These are phyloP conservation scores for Zygaena filipendulae DNA, from an alignment of 2,888 invertebrate genomes.

Conservation along the genomic window DNA sequence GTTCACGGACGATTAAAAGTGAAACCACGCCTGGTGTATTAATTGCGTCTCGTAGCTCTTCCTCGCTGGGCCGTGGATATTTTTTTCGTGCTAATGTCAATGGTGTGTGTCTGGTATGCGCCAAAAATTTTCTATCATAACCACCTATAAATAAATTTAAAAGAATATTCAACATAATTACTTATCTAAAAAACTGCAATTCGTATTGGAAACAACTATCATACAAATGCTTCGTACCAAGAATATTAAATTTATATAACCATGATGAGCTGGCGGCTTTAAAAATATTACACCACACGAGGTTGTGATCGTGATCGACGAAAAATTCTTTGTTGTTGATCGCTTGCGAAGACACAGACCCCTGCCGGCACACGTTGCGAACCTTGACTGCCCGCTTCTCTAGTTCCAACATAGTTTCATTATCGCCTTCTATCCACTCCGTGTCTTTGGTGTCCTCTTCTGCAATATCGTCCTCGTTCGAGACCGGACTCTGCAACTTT, in stretches of 20 bases:
- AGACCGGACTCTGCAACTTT: constrained; percentile 48
- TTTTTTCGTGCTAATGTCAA: constrained; percentile 74
- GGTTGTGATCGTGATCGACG: constrained; percentile 72
- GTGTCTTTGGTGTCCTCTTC: constrained; percentile 23
- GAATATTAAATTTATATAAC: constrained; percentile 82
- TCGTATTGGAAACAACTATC: constrained; percentile 15
- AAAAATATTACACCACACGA: constrained; percentile 81
- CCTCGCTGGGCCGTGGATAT: constrained; percentile 74
- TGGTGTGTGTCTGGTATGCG: constrained; percentile 70
- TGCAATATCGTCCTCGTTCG: constrained; percentile 40
- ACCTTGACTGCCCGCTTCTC: constrained; percentile 51
- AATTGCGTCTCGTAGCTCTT: constrained; percentile 70
- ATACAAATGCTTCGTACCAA: too few species aligned
- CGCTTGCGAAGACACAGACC: constrained; percentile 32
- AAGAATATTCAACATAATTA: too few species aligned
- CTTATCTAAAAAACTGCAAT: not conserved
- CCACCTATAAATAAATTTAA: too few species aligned
- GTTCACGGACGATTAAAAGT: constrained; percentile 77
- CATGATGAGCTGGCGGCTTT: constrained; percentile 84
- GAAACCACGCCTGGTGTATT: constrained; percentile 71
- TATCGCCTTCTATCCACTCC: constrained; percentile 46
- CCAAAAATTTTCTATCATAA: constrained; percentile 69
- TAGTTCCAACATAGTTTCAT: constrained; percentile 53
- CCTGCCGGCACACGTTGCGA: constrained; percentile 54
- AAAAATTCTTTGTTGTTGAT: constrained; percentile 82